These are phyloP conservation scores for Dicrostonyx torquatus DNA, from an alignment of 2,797 vertebrate genomes.

Conservation along the genomic window DNA sequence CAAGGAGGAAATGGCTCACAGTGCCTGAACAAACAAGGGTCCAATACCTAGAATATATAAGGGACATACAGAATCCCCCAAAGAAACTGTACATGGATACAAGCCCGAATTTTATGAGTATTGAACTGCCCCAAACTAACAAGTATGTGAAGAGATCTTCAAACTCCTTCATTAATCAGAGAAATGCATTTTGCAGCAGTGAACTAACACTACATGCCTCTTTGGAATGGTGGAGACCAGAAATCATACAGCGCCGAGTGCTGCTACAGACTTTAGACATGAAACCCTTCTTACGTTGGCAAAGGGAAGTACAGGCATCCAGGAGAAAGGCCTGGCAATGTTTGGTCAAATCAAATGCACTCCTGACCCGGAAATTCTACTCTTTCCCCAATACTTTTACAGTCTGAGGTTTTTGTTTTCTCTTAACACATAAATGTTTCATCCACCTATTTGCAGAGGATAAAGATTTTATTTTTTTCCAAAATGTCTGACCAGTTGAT, in stretches of 20 bases:
- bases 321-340: background rate
- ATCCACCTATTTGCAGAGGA: conserved; percentile 42
- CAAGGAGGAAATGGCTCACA: background rate
- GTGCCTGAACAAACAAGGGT: background rate
- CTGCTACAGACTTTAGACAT: background rate
- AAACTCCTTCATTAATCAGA: background rate
- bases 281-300: background rate
- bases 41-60: background rate
- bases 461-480: conserved; percentile 58
- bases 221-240: background rate
- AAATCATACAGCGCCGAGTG: background rate
- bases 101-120: conserved; percentile 14
- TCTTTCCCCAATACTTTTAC: background rate
- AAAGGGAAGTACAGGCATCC: background rate
- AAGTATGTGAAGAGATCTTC: background rate
- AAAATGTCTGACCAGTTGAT: conserved; percentile 49
- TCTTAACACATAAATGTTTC: conserved; percentile 59
- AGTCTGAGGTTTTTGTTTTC: conserved; percentile 45
- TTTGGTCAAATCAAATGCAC: background rate
- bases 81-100: background rate
- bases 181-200: background rate
- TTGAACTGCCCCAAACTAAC: background rate
- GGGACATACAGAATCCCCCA: background rate
- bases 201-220: background rate
- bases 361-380: conserved; percentile 27